phyloP scores from a whole-genome alignment of 2,113 vertebrate genomes.

The Mugil cephalus region DNA sequence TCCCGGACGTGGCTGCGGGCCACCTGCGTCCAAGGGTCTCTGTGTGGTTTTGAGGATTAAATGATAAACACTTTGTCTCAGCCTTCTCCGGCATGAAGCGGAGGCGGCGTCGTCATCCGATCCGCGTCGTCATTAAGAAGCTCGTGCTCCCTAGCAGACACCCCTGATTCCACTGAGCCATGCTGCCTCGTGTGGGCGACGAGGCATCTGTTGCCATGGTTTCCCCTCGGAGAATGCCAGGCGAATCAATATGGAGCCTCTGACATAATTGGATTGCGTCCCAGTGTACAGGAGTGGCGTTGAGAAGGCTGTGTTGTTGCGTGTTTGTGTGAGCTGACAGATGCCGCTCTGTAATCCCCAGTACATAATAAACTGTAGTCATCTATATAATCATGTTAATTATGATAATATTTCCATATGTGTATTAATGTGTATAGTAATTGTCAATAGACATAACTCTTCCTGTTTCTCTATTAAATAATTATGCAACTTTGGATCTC shows the following conservation, averaged over 20 bases:
- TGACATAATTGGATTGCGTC: constrained; percentile 77
- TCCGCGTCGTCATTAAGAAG: constrained; percentile 47
- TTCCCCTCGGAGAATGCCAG: constrained; percentile 68
- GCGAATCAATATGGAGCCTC: constrained; percentile 68
- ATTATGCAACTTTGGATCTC: background rate
- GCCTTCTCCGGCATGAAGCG: constrained; percentile 15
- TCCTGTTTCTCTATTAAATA: background rate
- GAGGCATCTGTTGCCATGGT: constrained; percentile 84
- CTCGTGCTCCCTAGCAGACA: constrained; percentile 42
- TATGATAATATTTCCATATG: no score
- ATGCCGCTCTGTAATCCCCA: constrained; percentile 6
- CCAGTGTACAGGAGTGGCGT: constrained; percentile 43
- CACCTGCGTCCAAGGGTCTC: constrained; percentile 23
- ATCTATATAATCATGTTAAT: constrained; percentile 9
- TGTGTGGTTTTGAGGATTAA: constrained; percentile 9
- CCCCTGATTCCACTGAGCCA: constrained; percentile 45
- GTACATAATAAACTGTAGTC: constrained; percentile 22
- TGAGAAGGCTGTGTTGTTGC: constrained; percentile 33
- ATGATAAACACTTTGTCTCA: constrained; percentile 34
- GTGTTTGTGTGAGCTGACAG: background rate
- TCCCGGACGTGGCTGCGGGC: constrained; percentile 14
- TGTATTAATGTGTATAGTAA: no score
- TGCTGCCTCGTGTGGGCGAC: constrained; percentile 50
- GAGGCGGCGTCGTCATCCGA: constrained; percentile 55
- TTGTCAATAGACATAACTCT: no score